Conservation (phyloP, 2,113 vertebrate genomes). For the Paralichthys olivaceus region DNA sequence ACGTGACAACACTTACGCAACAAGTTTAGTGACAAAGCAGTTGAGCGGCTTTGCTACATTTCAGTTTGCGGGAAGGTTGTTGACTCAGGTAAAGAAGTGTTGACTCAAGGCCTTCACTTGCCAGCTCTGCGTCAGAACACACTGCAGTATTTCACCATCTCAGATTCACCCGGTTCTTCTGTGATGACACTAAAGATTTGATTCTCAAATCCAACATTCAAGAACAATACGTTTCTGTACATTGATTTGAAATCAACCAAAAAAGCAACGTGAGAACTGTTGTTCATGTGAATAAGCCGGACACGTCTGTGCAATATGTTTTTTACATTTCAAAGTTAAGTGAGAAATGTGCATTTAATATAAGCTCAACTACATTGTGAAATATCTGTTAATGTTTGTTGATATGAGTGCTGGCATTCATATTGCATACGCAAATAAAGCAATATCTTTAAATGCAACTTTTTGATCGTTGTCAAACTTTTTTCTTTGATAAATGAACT, state of each 20-base stretch:
- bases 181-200: background rate
- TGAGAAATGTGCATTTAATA: background rate
- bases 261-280: background rate
- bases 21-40: slow-evolving; percentile 7
- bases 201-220: background rate
- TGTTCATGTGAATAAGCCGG: slow-evolving; percentile 10
- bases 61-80: too few relatives aligned
- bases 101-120: background rate
- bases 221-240: background rate
- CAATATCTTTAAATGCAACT: background rate
- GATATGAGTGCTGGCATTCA: slow-evolving; percentile 79
- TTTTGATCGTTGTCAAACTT: background rate
- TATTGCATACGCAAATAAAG: slow-evolving; percentile 30
- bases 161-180: background rate
- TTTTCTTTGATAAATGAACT: background rate
- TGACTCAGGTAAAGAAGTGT: background rate
- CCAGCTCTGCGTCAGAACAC: too few relatives aligned
- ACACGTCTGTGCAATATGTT: slow-evolving; percentile 32
- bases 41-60: background rate
- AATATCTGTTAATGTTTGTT: slow-evolving; percentile 7
- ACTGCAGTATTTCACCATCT: background rate
- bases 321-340: background rate
- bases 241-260: slow-evolving; percentile 14
- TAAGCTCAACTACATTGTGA: slow-evolving; percentile 19
- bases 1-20: rapidly evolving